Evolutionary conservation across 2,888 invertebrate species (phyloP), one percentile per base, ranked within the genome.

Genomic region (Poecilobothrus nobilitatus): DNA sequence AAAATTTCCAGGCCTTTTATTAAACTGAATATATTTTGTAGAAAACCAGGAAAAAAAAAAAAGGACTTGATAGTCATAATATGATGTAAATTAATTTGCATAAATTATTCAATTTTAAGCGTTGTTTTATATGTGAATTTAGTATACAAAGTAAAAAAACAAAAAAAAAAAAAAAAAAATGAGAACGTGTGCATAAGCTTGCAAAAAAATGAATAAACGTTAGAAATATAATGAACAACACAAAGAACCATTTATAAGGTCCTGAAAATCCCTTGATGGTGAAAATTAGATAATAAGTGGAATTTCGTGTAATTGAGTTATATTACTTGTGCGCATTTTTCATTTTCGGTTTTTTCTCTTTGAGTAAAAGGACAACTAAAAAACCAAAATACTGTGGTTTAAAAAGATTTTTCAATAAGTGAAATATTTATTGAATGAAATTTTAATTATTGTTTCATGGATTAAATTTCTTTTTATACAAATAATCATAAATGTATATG

Each of bases 51-150:
- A 37, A 53, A 18, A 15, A 18, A 53, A 6, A 53, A 53, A 53
- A 53, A 53, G 53, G 53, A 53, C 53, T 53, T 53, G 15, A 53
- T 53, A 53, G 53, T 53, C 53, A 53, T 53, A 53, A 53, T 53
- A 53, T 53, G 53, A 53, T 53, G 53, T 53, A 53, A 53, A 53
- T 53, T 53, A 53, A 53, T 53, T 53, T 53, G 53, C 53, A 53
- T 53, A 53, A 53, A 53, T 53, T 53, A 53, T 53, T 53, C 53
- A 53, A 53, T 53, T 53, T 53, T 53, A 53, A 53, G 53, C 53
- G 53, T 15, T 53, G 53, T 15, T 53, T 53, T 53, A 53, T 18
- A 53, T 53, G 53, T 53, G 53, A 53, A 53, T 53, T 53, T 53
- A 53, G 53, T 44, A 15, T 53, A 53, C 53, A 15, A 53, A 18